A percentile compares a stretch with the other conserved stretches of the same genome.
These are phyloP conservation scores for Temnothorax curvispinosus DNA, from an alignment of 1,140 invertebrate species.

Conservation along the genomic window DNA sequence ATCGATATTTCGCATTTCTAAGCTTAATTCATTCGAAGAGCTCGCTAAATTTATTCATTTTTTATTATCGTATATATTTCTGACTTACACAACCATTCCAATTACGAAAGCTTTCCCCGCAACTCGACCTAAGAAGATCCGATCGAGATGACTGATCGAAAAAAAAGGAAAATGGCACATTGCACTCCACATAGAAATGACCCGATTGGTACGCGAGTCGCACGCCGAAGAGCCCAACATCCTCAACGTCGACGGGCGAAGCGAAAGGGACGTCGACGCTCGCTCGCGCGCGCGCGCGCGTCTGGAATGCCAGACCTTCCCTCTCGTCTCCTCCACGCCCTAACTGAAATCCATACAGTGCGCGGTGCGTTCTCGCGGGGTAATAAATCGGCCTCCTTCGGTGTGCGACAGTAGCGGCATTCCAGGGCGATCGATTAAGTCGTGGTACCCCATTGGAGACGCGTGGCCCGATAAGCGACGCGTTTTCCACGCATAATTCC, in stretches of 20 bases:
- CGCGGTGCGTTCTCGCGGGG: neutral
- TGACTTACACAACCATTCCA: neutral
- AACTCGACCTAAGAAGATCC: neutral
- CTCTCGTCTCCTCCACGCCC: neutral
- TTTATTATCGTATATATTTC: neutral
- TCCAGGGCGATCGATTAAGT: conserved; percentile 74
- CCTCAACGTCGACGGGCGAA: neutral
- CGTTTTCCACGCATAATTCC: conserved; percentile 61
- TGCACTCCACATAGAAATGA: conserved; percentile 33
- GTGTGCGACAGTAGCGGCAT: conserved; percentile 69
- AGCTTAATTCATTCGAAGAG: neutral
- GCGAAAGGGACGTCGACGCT: conserved; percentile 51
- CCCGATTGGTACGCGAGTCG: conserved; percentile 38
- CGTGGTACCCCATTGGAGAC: conserved; percentile 44
- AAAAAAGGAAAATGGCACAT: conserved; percentile 2
- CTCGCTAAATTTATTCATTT: neutral
- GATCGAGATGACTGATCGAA: neutral
- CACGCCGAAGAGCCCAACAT: neutral
- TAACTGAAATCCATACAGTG: conserved; percentile 50
- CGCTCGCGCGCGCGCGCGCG: neutral
- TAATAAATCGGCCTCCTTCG: conserved; percentile 71
- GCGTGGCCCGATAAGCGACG: conserved; percentile 36
- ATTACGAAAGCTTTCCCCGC: neutral
- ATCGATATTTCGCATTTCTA: neutral
- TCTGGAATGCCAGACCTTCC: conserved; percentile 38